A percentile compares a stretch with the other conserved stretches of the same genome.
Conservation (phyloP, 2,113 vertebrate genomes). For the Lycaon pictus region DNA sequence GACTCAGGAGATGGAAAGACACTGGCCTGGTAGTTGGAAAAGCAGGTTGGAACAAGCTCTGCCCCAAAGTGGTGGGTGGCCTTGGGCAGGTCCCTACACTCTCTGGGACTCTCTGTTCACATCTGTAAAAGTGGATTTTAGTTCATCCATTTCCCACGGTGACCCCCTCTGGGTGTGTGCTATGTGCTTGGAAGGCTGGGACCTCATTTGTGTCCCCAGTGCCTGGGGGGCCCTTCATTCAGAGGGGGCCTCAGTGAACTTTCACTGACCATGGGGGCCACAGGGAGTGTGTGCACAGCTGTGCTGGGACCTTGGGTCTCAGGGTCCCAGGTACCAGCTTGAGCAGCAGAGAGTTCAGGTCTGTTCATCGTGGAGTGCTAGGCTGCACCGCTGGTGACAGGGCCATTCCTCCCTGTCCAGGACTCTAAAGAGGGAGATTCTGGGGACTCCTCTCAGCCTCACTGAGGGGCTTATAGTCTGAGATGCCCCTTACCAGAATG, state of each 20-base stretch:
- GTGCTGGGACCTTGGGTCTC: no score
- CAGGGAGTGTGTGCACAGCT: not conserved
- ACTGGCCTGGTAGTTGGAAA: not conserved
- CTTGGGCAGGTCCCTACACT: not conserved
- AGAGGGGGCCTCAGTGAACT: not conserved
- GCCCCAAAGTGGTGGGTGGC: not conserved
- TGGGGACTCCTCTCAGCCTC: not conserved
- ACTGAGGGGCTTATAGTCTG: not conserved
- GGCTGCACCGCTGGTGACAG: not conserved
- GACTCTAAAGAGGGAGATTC: not conserved
- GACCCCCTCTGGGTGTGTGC: not conserved
- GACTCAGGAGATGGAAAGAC: not conserved
- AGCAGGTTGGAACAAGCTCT: not conserved
- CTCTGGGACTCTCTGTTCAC: not conserved
- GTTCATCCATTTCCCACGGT: not conserved
- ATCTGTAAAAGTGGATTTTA: not conserved
- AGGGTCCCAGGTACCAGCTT: not conserved
- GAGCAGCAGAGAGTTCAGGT: not conserved
- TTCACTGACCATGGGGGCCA: rapidly evolving
- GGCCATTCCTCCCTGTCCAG: not conserved
- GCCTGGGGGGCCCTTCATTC: not conserved
- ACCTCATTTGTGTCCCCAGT: not conserved
- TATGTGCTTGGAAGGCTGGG: not conserved
- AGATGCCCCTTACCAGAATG: not conserved
- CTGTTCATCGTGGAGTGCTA: rapidly evolving